phyloP scores from a whole-genome alignment of 2,888 invertebrate genomes.

The Nomada goodeniana region DNA sequence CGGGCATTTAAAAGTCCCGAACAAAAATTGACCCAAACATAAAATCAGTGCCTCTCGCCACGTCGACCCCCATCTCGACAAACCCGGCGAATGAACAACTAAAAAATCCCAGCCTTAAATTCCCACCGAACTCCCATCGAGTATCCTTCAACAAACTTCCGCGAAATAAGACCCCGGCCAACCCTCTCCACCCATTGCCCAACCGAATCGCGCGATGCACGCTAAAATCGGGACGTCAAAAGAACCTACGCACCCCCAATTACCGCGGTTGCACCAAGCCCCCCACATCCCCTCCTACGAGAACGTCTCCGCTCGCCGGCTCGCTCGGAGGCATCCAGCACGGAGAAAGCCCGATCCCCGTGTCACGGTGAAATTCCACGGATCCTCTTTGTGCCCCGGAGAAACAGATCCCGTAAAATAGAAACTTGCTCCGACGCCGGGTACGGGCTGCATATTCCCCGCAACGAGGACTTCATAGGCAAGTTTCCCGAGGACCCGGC shows the following conservation, averaged over 20 bases:
- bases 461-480: slow-evolving; percentile 58
- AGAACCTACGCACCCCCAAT: background rate
- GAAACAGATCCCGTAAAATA: slow-evolving; percentile 60
- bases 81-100: too few relatives aligned
- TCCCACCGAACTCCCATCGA: too few relatives aligned
- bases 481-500: slow-evolving; percentile 52
- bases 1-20: too few relatives aligned
- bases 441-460: slow-evolving; percentile 58
- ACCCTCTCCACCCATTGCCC: too few relatives aligned
- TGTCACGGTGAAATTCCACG: slow-evolving; percentile 43
- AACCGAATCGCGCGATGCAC: too few relatives aligned
- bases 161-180: too few relatives aligned
- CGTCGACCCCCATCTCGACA: too few relatives aligned
- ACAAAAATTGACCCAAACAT: too few relatives aligned
- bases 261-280: background rate
- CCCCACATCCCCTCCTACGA: background rate
- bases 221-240: background rate
- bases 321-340: slow-evolving; percentile 16
- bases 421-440: slow-evolving; percentile 49
- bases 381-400: slow-evolving; percentile 50
- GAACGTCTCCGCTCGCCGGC: background rate
- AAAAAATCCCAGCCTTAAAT: too few relatives aligned
- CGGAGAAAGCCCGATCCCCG: slow-evolving; percentile 31
- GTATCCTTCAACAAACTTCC: too few relatives aligned
- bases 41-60: too few relatives aligned